Conservation (phyloP, 2,888 invertebrate genomes). For the Agrochola lychnidis region DNA sequence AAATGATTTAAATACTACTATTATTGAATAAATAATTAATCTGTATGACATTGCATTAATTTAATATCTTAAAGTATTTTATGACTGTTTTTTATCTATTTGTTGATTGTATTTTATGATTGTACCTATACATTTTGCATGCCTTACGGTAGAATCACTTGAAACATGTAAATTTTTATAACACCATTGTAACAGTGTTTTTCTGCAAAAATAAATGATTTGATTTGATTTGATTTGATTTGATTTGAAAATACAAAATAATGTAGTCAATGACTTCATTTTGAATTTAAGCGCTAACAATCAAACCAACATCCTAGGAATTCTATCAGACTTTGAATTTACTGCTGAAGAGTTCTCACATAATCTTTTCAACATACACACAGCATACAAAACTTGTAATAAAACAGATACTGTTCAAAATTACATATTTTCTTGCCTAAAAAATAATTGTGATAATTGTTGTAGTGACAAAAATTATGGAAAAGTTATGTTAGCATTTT, state of each 20-base stretch:
- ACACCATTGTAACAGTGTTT: too few species aligned
- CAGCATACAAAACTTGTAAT: constrained; percentile 75
- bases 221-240: too few species aligned
- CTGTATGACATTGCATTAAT: too few species aligned
- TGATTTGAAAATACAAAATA: constrained; percentile 70
- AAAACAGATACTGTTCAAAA: constrained; percentile 74
- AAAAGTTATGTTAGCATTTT: constrained; percentile 72
- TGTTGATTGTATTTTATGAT: too few species aligned
- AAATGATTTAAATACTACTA: too few species aligned
- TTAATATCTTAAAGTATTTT: too few species aligned
- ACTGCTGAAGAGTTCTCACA: constrained; percentile 70
- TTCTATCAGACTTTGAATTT: constrained; percentile 69
- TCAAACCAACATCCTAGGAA: constrained; percentile 67
- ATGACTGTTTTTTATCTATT: too few species aligned
- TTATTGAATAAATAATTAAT: too few species aligned
- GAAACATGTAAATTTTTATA: too few species aligned
- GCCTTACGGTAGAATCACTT: too few species aligned
- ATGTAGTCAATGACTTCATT: constrained; percentile 76
- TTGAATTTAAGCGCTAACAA: constrained; percentile 63
- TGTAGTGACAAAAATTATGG: constrained; percentile 77
- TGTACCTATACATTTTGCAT: too few species aligned
- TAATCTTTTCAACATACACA: constrained; percentile 75
- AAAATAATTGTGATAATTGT: constrained; percentile 66
- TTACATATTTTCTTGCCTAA: constrained; percentile 70
- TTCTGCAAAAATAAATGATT: too few species aligned